These are phyloP conservation scores for Nannoperca australis DNA, from an alignment of 2,797 vertebrate genomes.

Conservation along the genomic window DNA sequence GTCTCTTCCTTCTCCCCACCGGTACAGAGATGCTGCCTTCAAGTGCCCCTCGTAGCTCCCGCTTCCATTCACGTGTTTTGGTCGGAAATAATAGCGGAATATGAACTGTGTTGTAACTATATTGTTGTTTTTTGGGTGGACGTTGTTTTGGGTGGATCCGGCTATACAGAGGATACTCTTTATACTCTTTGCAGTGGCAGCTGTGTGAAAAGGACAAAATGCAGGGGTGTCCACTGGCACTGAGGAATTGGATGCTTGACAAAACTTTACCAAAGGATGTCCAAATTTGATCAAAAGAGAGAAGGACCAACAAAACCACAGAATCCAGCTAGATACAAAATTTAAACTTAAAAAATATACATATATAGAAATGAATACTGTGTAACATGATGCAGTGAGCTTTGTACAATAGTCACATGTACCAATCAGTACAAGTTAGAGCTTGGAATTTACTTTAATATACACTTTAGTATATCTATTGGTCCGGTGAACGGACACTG, in stretches of 20 bases:
- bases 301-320: not conserved
- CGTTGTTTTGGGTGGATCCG: not conserved
- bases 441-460: conserved; percentile 35
- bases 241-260: not conserved
- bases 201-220: conserved; percentile 13
- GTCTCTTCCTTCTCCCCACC: conserved; percentile 63
- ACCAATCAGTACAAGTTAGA: conserved; percentile 42
- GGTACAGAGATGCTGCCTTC: conserved; percentile 77
- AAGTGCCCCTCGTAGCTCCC: conserved; percentile 68
- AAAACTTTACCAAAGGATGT: conserved; percentile 22
- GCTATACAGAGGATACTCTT: not conserved
- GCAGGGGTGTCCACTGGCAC: conserved; percentile 9
- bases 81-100: conserved; percentile 28
- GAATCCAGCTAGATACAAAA: not conserved
- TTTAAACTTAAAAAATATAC: not conserved
- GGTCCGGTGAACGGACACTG: not conserved
- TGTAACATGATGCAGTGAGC: not conserved
- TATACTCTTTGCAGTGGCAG: not conserved
- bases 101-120: not conserved
- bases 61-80: conserved; percentile 62
- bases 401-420: conserved; percentile 10
- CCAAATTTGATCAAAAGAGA: conserved; percentile 12
- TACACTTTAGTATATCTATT: conserved; percentile 1
- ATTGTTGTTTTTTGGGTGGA: not conserved
- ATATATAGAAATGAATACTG: too few species aligned